Evolutionary conservation across 1,140 invertebrate genomes (phyloP), one percentile per base, ranked within the genome.

Genomic region (Hylyphantes graminicola): DNA sequence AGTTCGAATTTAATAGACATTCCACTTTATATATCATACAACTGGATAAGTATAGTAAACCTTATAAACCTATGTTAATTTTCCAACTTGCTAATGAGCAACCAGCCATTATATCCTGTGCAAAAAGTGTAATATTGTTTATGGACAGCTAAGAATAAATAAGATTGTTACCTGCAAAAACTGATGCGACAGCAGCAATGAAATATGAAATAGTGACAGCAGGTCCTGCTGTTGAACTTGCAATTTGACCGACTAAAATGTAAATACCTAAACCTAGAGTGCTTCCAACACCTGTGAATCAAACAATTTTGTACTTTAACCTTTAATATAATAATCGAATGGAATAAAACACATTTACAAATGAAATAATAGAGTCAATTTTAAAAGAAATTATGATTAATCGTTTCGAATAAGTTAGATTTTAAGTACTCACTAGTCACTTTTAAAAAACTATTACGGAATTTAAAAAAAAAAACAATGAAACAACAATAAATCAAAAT

Each of bases 221-320:
- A 0, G 96, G 96, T 0, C 96, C 96, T 0, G 96, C 94, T 0
- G 93, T 93, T 21, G 93, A 92, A 88, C 93, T 95, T n/a, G 96
- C 96, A 1, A 97, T 96, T 74, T 94, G 92, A 13, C 96, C 96
- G 8, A 95, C 95, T 48, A 98, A 90, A 5, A 98, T 95, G 89
- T 98, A 98, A 12, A 97, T 95, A 0, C 96, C 96, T 19, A 97
- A 91, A 0, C 96, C 96, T 1, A 98, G 90, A 0, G 96, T 97
- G 85, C 94, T 94, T 13, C 96, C 96, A 35, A 97, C 94, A 2
- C 96, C 90, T 88, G 82, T 21, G 85, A 86, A 68, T 68, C 86
- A 72, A 19, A 73, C 7, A 87, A 73, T 21, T 59, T 74, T 85
- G 35, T 5, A 35, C 35, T 35, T 35, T 35, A 35, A 35, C 35